Conservation (phyloP, 2,797 vertebrate species). For the Hypotaenidia philippensis region DNA sequence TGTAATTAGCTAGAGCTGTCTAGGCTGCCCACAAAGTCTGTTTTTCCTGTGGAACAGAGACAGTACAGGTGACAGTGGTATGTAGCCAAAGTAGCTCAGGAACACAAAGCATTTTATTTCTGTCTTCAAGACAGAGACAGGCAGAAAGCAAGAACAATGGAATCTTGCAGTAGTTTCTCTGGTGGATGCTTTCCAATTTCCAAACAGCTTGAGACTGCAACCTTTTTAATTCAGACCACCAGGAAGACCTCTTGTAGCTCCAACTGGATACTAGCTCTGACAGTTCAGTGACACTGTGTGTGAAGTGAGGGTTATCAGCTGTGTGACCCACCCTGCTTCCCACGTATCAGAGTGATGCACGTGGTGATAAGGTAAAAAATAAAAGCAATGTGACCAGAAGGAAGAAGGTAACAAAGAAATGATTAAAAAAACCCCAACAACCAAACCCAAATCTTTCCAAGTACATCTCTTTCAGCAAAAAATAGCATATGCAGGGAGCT, state of each 20-base stretch:
- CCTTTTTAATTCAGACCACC: background rate
- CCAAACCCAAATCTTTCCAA: background rate
- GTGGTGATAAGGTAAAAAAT: background rate
- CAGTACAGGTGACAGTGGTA: background rate
- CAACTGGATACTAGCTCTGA: background rate
- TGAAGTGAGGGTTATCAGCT: background rate
- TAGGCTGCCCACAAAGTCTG: background rate
- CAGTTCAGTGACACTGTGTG: background rate
- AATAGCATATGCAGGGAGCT: background rate
- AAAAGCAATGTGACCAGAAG: background rate
- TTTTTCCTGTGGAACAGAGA: background rate
- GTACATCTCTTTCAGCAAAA: background rate
- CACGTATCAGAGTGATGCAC: background rate
- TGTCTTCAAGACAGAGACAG: background rate
- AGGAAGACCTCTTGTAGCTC: background rate
- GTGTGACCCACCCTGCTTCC: background rate
- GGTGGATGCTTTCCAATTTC: background rate
- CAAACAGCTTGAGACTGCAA: background rate
- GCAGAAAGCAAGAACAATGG: background rate
- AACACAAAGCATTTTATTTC: constrained; percentile 5
- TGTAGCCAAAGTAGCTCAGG: background rate
- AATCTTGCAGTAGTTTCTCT: background rate
- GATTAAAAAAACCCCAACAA: background rate
- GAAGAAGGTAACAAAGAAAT: background rate
- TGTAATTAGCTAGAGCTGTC: background rate